Base-by-base conservation (phyloP, 2,113 vertebrate genomes). In the Chloropsis hardwickii region DNA sequence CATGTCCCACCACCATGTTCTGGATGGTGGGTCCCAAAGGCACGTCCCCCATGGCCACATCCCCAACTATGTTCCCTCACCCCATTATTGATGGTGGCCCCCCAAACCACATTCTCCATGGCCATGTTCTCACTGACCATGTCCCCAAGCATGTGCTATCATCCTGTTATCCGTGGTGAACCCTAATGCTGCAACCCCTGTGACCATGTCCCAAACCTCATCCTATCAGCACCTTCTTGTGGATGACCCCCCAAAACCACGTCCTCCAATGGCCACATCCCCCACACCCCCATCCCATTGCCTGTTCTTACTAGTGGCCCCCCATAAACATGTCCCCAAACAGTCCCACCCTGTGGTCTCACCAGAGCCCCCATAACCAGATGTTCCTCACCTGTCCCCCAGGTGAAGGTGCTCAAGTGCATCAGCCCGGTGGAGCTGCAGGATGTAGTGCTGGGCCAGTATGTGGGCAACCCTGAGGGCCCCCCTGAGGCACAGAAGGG, bases 381-480 rank as follows among this genome's bases (percentile, higher is more conserved):
- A 33, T n/a, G 60, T 84, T 39, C 69, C 48, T 31, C 45, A 22
- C n/a, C 8, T 53, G 48, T 40, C 40, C 42, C n/a, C 5, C 58
- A 88, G 86, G 86, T 88, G 58, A 88, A 88, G 58, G 86, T 88
- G 76, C 86, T 88, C 25, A 88, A 88, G 67, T 88, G 67, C 76
- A 81, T 88, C 67, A 88, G 86, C 86, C 86, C 86, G 0, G 86
- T 89, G 60, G 69, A 66, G n/a, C 61, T 44, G 33, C 19, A 66
- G 33, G 86, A 89, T 0, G 86, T 89, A 61, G 86, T 89, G 45
- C 69, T 89, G 39, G 86, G 86, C 23, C 86, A 89, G 45, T 89
- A 89, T 1, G 86, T 89, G 53, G 86, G 86, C 39, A 74, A 89
- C 61, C 86, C 86, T 9, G 53, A 81, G 28, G 86, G 86, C 9